These are phyloP conservation scores for Odontomyia ornata DNA, from an alignment of 2,888 invertebrate genomes.

Conservation along the genomic window DNA sequence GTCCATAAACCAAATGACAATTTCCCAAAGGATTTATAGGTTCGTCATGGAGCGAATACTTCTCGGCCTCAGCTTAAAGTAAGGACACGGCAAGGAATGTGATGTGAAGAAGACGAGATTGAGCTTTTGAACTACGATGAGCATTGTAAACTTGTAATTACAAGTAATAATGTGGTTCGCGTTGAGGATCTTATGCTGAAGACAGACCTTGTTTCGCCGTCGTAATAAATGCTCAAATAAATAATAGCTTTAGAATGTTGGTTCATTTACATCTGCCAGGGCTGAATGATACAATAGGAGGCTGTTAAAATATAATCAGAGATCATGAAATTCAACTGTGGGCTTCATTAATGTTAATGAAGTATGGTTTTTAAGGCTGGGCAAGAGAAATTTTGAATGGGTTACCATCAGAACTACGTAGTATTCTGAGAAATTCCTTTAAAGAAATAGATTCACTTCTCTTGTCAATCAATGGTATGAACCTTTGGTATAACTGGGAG, in stretches of 20 bases:
- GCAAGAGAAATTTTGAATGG: no score
- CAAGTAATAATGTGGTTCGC: conserved; percentile 38
- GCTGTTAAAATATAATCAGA: no score
- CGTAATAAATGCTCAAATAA: conserved; percentile 11
- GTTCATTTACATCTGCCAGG: background rate
- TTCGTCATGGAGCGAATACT: background rate
- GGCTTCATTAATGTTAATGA: no score
- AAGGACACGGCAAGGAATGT: background rate
- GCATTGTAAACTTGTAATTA: conserved; percentile 41
- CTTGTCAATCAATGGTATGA: no score
- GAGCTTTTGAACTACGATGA: conserved; percentile 16
- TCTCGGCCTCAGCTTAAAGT: background rate
- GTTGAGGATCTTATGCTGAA: conserved; percentile 12
- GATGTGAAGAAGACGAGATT: background rate
- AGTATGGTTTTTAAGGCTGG: no score
- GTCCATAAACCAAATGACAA: conserved; percentile 18
- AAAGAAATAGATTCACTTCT: no score
- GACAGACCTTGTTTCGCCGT: background rate
- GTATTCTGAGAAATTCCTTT: no score
- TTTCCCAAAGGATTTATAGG: conserved; percentile 32
- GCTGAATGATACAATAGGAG: background rate
- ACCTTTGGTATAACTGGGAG: no score
- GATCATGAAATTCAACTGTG: no score
- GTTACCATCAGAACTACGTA: no score
- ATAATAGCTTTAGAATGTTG: background rate